Conservation (phyloP, 2,888 invertebrate species). For the Ormyrus nitidulus region DNA sequence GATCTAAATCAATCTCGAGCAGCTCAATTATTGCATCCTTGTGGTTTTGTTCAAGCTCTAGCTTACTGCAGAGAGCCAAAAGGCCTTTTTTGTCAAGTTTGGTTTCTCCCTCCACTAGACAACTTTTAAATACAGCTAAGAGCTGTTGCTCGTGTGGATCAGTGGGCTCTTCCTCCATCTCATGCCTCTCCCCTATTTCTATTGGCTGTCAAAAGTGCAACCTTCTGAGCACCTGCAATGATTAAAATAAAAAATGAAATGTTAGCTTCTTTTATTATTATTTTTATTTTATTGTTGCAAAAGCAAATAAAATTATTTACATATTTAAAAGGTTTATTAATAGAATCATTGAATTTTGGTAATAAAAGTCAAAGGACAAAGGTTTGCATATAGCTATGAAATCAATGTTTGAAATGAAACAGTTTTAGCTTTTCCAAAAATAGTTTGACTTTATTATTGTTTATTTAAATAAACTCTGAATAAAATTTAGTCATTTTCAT, state of each 20-base stretch:
- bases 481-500: no score
- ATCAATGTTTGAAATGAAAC: no score
- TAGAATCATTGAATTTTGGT: no score
- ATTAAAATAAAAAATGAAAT: neutral
- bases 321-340: no score
- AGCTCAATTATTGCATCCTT: conserved; percentile 80
- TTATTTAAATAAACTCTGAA: no score
- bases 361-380: no score
- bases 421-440: no score
- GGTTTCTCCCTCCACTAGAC: conserved; percentile 83
- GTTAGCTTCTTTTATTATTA: no score
- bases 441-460: no score
- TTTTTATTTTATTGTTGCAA: no score
- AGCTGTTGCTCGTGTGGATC: conserved; percentile 90
- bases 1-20: conserved; percentile 76
- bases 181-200: conserved; percentile 61
- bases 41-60: conserved; percentile 86
- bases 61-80: conserved; percentile 83
- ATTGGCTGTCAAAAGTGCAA: conserved; percentile 43
- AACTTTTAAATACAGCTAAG: conserved; percentile 87
- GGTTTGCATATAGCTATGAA: no score
- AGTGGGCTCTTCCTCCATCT: conserved; percentile 70
- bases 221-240: conserved; percentile 30
- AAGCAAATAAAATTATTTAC: no score
- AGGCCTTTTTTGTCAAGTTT: conserved; percentile 83